These are phyloP conservation scores for Aspidapion aeneum DNA, from an alignment of 2,888 invertebrate species.

Conservation along the genomic window DNA sequence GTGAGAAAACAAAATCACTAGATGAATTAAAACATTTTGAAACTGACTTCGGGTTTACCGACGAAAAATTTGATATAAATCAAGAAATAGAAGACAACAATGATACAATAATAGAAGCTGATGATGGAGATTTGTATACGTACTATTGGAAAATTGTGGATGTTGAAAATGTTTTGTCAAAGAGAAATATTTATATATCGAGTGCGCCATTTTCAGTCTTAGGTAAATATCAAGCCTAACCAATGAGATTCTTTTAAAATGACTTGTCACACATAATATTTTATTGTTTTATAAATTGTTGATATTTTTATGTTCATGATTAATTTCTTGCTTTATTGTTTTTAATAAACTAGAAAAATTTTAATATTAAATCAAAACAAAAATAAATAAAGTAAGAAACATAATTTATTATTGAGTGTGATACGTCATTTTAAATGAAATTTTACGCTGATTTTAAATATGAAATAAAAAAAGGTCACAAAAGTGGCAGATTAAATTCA, in stretches of 20 bases:
- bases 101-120: conserved; percentile 35
- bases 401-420: too few species aligned
- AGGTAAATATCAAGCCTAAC: conserved; percentile 26
- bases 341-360: too few species aligned
- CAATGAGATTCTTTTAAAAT: neutral
- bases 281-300: neutral
- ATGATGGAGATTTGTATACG: conserved; percentile 35
- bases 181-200: conserved; percentile 33
- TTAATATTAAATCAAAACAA: too few species aligned
- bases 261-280: too few species aligned
- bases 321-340: too few species aligned
- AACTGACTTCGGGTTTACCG: neutral
- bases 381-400: too few species aligned
- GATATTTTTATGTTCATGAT: too few species aligned
- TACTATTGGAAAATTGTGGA: conserved; percentile 43
- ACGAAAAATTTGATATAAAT: neutral
- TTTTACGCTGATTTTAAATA: too few species aligned
- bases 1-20: neutral
- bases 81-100: conserved; percentile 37
- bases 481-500: too few species aligned
- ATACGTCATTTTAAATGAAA: too few species aligned
- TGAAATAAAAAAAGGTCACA: too few species aligned
- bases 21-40: conserved; percentile 8
- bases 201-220: conserved; percentile 34
- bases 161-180: conserved; percentile 31